phyloP scores from a whole-genome alignment of 2,797 vertebrate species.

The Antennarius maculatus region DNA sequence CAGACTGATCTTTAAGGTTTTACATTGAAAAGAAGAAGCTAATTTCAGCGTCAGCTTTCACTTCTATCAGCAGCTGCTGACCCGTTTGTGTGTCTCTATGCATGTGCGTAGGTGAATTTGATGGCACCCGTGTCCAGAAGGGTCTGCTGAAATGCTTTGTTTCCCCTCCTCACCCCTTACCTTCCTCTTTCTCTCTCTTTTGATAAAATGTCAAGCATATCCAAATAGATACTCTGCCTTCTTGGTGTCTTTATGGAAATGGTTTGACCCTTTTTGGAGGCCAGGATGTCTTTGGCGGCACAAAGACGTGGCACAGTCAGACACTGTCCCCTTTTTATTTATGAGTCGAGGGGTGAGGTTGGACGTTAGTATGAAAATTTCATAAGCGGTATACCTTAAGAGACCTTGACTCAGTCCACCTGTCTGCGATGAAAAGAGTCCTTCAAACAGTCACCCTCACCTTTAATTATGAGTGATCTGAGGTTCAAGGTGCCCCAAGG shows the following conservation, averaged over 20 bases:
- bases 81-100: not conserved
- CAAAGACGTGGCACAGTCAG: conserved; percentile 11
- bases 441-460: conserved; percentile 43
- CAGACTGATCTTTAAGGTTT: not conserved
- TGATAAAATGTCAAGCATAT: conserved; percentile 80
- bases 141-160: conserved; percentile 65
- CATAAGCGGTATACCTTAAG: conserved; percentile 56
- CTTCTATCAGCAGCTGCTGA: not conserved
- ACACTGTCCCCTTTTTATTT: conserved; percentile 57
- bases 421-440: conserved; percentile 62
- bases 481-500: conserved; percentile 28
- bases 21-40: not conserved
- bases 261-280: conserved; percentile 61
- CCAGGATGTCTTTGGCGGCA: conserved; percentile 53
- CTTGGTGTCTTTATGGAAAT: conserved; percentile 77
- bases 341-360: conserved; percentile 38
- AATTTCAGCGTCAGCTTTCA: conserved; percentile 6
- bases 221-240: conserved; percentile 63
- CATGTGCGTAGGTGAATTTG: not conserved
- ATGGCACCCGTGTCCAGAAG: conserved; percentile 53
- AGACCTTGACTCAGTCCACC: conserved; percentile 39
- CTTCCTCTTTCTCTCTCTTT: conserved; percentile 58
- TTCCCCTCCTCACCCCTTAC: conserved; percentile 53
- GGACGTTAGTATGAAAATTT: conserved; percentile 63
- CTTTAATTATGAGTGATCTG: conserved; percentile 73